Evolutionary conservation across 2,888 invertebrate genomes (phyloP), one percentile per base, ranked within the genome.

Genomic region (Lacanobia oleracea): DNA sequence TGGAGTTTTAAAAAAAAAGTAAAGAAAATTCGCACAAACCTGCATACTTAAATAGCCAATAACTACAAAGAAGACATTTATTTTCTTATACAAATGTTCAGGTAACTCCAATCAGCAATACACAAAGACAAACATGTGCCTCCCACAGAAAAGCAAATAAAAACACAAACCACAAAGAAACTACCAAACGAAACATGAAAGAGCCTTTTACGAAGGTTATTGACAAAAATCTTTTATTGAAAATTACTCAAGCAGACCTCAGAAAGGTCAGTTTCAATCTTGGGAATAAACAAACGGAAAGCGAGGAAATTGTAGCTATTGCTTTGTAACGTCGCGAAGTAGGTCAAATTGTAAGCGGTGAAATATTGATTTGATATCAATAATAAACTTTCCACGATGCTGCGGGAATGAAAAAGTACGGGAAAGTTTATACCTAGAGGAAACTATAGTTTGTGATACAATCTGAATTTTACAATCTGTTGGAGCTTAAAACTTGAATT

Each of bases 331-430:
- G 18, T 60, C 43, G 33, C 61, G 68, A 85, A 85, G 60, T 85
- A 73, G 86, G 84, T 83, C 81, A 74, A 67, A 67, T 54, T 62
- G 72, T 67, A 65, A 60, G 21, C 60, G 62, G 45, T 77, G 69
- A 72, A 77, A 80, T 82, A 84, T 74, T 79, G 72, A 79, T 69
- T 82, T 67, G 23, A 63, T 71, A 67, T 63, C 72, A 76, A 65
- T 71, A 61, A 61, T 61, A 70, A 71, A 72, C 48, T 77, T 77
- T 75, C 54, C 56, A 63, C 40, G 56, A 10, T 21, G 21, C 14
- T 1, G 54, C 27, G 12, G 40, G 40, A 21, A 27, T 57, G n/a
- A 50, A 57, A 57, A 69, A 61, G 14, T 40, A 57, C 1, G 18
- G 10, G 5, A 10, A 50, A 68, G 65, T 78, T 74, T 74, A 43